These are phyloP conservation scores for Drosophila ustulata DNA, from an alignment of 2,888 invertebrate genomes.

Conservation along the genomic window DNA sequence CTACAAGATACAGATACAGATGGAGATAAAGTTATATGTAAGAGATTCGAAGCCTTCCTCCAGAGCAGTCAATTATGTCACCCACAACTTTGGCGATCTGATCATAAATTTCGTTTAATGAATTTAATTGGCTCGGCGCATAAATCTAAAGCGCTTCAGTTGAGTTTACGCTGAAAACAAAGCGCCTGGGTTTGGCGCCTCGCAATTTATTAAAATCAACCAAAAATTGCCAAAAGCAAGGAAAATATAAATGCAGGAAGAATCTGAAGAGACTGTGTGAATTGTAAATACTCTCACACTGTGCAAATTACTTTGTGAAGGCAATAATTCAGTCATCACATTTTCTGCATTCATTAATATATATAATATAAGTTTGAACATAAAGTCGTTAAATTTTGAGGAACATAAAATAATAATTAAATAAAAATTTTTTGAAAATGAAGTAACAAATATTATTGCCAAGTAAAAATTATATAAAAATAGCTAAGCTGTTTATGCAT, in stretches of 20 bases:
- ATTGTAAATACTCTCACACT: constrained; percentile 14
- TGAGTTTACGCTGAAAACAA: constrained; percentile 72
- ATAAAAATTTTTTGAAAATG: too few relatives aligned
- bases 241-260: constrained; percentile 11
- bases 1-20: not conserved
- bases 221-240: constrained; percentile 31
- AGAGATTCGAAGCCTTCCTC: not conserved
- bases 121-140: constrained; percentile 76
- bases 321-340: too few relatives aligned
- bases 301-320: not conserved
- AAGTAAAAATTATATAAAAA: too few relatives aligned
- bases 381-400: too few relatives aligned
- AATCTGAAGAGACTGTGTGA: not conserved
- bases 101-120: constrained; percentile 74
- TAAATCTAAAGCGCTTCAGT: constrained; percentile 79
- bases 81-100: constrained; percentile 62
- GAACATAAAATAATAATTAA: too few relatives aligned
- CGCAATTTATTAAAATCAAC: constrained; percentile 73
- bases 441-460: too few relatives aligned
- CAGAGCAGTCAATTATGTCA: constrained; percentile 67
- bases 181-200: constrained; percentile 70
- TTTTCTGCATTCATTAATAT: too few relatives aligned
- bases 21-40: not conserved
- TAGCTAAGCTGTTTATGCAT: too few relatives aligned
- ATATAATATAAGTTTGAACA: too few relatives aligned